These are phyloP conservation scores for Anarhynchus alexandrinus DNA, from an alignment of 2,113 vertebrate species.

Conservation along the genomic window DNA sequence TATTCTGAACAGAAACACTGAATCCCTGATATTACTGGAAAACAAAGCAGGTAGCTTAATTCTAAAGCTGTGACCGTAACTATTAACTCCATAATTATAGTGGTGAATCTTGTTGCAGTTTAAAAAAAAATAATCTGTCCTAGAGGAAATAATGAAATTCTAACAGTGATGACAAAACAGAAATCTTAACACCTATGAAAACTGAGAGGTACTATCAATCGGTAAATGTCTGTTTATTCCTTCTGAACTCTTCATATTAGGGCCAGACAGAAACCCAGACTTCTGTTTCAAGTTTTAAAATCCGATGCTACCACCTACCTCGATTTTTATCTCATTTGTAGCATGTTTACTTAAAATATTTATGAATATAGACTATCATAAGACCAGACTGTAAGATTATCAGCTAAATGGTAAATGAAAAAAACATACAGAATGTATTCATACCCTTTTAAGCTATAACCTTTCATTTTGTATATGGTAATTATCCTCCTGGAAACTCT, in stretches of 20 bases:
- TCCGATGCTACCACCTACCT: not conserved
- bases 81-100: not conserved
- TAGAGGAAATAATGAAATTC: not conserved
- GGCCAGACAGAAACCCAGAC: not conserved
- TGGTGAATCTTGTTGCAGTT: not conserved
- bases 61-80: not conserved
- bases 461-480: not conserved
- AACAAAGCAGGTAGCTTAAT: not conserved
- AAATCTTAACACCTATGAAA: not conserved
- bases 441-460: not conserved
- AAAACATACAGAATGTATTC: not conserved
- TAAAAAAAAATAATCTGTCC: not conserved
- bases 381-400: not conserved
- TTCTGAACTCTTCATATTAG: not conserved
- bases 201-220: not conserved
- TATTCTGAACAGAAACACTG: not conserved
- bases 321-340: not conserved
- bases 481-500: too few species aligned
- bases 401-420: not conserved
- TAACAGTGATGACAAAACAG: not conserved
- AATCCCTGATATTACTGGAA: not conserved
- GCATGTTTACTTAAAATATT: not conserved
- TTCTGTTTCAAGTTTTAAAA: not conserved
- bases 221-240: not conserved
- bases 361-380: not conserved